Percentiles rank a stretch among this genome's conserved stretches.
Evolutionary conservation across 2,888 invertebrate species (phyloP).

Genomic region (Tethea ocularis): DNA sequence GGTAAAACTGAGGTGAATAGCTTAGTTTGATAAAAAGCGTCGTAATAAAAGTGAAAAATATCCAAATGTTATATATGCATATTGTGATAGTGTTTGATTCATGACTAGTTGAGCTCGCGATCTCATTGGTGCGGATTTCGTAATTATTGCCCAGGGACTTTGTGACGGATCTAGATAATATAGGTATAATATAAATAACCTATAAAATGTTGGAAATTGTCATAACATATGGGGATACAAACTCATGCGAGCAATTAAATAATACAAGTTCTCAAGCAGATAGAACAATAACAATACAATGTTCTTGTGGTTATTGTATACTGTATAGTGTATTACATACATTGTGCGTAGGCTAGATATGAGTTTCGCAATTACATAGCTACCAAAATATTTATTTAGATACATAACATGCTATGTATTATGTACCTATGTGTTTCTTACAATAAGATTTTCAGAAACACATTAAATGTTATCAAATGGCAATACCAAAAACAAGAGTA

Average conservation of each 20-base stretch:
- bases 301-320: not conserved
- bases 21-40: too few relatives aligned
- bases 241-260: not conserved
- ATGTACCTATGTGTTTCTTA: not conserved
- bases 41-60: not conserved
- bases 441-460: constrained; percentile 2
- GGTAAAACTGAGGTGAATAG: too few relatives aligned
- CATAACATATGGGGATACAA: not conserved
- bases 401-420: not conserved
- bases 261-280: not conserved
- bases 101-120: not conserved
- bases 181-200: not conserved
- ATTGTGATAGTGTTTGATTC: not conserved
- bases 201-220: not conserved
- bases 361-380: not conserved
- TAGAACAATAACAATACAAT: not conserved
- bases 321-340: too few relatives aligned
- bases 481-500: not conserved
- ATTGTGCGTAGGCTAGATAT: not conserved
- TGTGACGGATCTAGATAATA: not conserved
- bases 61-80: not conserved
- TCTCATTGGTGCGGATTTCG: not conserved
- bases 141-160: not conserved
- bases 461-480: not conserved
- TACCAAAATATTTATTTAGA: not conserved